These are phyloP conservation scores for Plutella xylostella DNA, from an alignment of 2,888 invertebrate species.

Conservation along the genomic window DNA sequence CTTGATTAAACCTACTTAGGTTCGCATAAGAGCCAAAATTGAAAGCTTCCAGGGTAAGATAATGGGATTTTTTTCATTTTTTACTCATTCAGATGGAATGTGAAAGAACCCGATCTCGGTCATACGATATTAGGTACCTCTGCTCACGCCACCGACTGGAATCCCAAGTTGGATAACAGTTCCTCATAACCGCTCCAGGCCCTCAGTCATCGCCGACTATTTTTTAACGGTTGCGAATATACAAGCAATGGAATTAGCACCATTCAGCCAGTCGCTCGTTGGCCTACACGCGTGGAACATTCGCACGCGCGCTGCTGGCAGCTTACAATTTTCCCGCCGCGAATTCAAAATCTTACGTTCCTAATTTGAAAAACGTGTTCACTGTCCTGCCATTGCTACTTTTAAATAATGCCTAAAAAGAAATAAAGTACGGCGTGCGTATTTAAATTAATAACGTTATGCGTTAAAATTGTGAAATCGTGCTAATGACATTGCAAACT, in stretches of 20 bases:
- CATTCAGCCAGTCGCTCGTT: slow-evolving; percentile 55
- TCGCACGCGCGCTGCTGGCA: slow-evolving; percentile 37
- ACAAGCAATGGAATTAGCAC: slow-evolving; percentile 47
- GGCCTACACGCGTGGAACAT: slow-evolving; percentile 45
- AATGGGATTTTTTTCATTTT: no score
- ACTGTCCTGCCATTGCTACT: slow-evolving; percentile 23
- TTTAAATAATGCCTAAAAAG: slow-evolving; percentile 57
- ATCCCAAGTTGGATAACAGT: slow-evolving; percentile 45
- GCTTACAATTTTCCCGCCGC: slow-evolving; percentile 45
- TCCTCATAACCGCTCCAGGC: slow-evolving; percentile 39
- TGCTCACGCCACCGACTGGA: slow-evolving; percentile 17
- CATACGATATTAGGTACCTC: no score
- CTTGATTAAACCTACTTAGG: no score
- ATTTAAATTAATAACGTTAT: neutral
- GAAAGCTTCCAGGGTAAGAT: no score
- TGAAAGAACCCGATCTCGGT: no score
- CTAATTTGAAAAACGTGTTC: slow-evolving; percentile 41
- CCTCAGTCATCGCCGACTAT: slow-evolving; percentile 53
- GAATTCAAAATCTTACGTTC: no score
- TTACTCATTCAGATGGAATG: no score
- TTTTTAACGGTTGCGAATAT: slow-evolving; percentile 62
- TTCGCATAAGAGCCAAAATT: no score
- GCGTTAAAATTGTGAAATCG: slow-evolving; percentile 38
- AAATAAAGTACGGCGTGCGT: slow-evolving; percentile 31
- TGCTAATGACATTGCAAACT: slow-evolving; percentile 37